Evolutionary conservation across 1,140 invertebrate genomes (phyloP).

Genomic region (Heliconius hewitsoni): DNA sequence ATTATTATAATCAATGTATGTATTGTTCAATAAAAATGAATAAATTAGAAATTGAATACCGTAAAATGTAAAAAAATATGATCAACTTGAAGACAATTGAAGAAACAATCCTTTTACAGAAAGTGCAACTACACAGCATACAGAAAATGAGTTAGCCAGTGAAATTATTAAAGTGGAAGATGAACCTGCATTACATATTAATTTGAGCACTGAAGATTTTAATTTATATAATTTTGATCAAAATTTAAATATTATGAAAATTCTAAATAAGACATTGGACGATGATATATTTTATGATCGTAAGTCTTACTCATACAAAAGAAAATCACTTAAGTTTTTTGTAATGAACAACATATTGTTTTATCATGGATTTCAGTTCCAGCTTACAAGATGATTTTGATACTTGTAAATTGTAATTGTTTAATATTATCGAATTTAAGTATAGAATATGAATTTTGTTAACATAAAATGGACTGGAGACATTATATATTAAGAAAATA

Average conservation of each 20-base stretch:
- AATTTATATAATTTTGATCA: conserved; percentile 19
- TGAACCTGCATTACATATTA: not conserved
- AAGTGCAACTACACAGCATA: not conserved
- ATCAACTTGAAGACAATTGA: not conserved
- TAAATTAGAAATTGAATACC: not conserved
- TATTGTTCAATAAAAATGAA: not conserved
- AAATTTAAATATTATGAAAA: conserved; percentile 18
- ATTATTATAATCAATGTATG: too few relatives aligned
- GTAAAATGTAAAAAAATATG: not conserved
- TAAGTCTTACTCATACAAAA: conserved; percentile 45
- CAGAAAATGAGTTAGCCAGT: not conserved
- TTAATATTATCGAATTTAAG: too few relatives aligned
- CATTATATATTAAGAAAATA: too few relatives aligned
- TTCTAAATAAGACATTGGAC: conserved; percentile 33
- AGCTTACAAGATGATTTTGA: too few relatives aligned
- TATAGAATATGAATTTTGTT: too few relatives aligned
- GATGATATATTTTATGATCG: conserved; percentile 52
- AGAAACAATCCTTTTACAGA: not conserved
- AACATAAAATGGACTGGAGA: too few relatives aligned
- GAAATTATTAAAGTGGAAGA: not conserved
- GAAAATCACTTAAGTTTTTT: not conserved
- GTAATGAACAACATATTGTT: too few relatives aligned
- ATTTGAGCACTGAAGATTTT: conserved; percentile 19
- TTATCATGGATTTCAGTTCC: too few relatives aligned
- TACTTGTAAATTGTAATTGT: too few relatives aligned